Base-by-base conservation (phyloP, 1,140 invertebrate genomes). In the Ectropis grisescens region DNA sequence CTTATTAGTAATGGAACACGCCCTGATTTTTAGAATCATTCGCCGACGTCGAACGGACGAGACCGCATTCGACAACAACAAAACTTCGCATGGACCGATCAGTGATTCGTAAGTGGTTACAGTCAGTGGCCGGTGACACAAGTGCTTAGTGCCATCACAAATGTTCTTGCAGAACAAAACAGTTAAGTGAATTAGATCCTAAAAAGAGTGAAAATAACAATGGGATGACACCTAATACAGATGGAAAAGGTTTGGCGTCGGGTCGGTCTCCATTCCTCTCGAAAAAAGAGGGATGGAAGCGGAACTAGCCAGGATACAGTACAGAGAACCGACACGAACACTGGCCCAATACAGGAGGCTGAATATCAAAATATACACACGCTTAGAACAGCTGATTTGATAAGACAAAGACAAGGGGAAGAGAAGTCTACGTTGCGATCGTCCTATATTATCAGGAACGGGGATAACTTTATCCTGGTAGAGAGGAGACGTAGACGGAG, bases 201-300 rank as follows among this genome's bases (percentile, higher is more conserved):
- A n/a, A n/a, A n/a, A n/a, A 22, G 9, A 47, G 38, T 47, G 33
- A 34, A 40, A 59, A 67, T 61, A 47, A 75, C 55, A 67, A 81
- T 81, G 76, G 76, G 72, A 79, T 82, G 78, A 82, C 65, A 74
- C 44, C 42, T 74, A 76, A 74, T 60, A 69, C 50, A 51, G 65
- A 76, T 84, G 82, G 80, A 84, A 82, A 84, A 84, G 67, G 79
- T 84, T 76, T 82, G 80, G 80, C 72, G 75, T 58, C 67, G 75
- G 37, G 80, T 84, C 35, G 82, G 82, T 57, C 78, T 83, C 60
- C 82, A 82, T 72, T 82, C 82, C 64, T 82, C 82, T 61, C 79
- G 76, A 27, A 79, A 81, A 60, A 82, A 83, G 71, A 76, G 75
- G 66, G 76, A 81, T 69, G 74, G 70, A 71, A 81, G 72, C 58